These are phyloP conservation scores for Gasteruption jaculator DNA, from an alignment of 2,888 invertebrate genomes.

Conservation along the genomic window DNA sequence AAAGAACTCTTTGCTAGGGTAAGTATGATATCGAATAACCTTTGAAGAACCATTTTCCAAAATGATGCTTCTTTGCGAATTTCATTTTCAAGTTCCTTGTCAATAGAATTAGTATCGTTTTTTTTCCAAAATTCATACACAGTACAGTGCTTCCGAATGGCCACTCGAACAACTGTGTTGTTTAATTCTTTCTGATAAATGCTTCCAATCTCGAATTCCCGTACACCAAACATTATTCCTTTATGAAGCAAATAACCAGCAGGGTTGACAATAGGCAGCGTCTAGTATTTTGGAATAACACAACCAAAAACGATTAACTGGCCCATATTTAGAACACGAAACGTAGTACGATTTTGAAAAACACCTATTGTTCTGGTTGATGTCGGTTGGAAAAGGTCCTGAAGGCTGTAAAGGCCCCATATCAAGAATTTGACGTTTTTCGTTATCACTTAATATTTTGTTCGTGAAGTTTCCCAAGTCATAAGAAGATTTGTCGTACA, in stretches of 20 bases:
- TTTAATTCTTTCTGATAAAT: slow-evolving; percentile 24
- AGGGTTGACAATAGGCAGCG: slow-evolving; percentile 26
- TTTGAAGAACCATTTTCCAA: slow-evolving; percentile 20
- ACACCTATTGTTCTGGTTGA: slow-evolving; percentile 23
- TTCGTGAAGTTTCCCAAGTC: slow-evolving; percentile 22
- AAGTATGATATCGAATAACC: slow-evolving; percentile 21
- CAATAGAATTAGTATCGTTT: slow-evolving; percentile 14
- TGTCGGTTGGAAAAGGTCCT: slow-evolving; percentile 15
- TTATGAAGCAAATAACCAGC: slow-evolving; percentile 23
- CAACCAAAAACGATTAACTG: slow-evolving; percentile 24
- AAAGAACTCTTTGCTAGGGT: slow-evolving; percentile 21
- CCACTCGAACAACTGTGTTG: slow-evolving; percentile 15
- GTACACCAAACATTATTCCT: slow-evolving; percentile 14
- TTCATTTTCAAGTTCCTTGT: slow-evolving; percentile 19
- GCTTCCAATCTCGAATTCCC: slow-evolving; percentile 24
- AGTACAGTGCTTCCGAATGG: slow-evolving; percentile 23
- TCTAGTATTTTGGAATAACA: slow-evolving; percentile 25
- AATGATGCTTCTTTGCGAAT: slow-evolving; percentile 19
- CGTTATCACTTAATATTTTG: too few relatives aligned
- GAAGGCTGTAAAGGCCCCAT: too few relatives aligned
- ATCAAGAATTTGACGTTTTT: too few relatives aligned
- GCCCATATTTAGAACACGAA: slow-evolving; percentile 23
- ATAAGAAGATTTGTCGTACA: slow-evolving; percentile 14
- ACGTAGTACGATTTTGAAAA: slow-evolving; percentile 25
- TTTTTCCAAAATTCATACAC: slow-evolving; percentile 26